A percentile compares a stretch with the other conserved stretches of the same genome.
These are phyloP conservation scores for Mormyrops boulengeri DNA, from an alignment of 2,797 vertebrate genomes.

Conservation along the genomic window DNA sequence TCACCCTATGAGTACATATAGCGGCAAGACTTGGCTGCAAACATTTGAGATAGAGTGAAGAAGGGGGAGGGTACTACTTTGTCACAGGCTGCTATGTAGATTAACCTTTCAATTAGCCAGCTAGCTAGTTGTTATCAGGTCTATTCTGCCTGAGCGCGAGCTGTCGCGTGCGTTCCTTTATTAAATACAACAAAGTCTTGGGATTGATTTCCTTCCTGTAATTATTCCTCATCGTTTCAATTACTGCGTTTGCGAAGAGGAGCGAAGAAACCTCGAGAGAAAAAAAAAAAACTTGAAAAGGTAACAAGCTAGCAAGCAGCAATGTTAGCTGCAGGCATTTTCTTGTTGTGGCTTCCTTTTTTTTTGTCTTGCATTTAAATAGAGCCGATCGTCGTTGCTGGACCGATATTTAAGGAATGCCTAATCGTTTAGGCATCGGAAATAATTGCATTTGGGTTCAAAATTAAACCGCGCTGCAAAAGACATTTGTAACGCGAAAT, in stretches of 20 bases:
- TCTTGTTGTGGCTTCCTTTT: slow-evolving; percentile 34
- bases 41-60: slow-evolving; percentile 64
- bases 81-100: slow-evolving; percentile 89
- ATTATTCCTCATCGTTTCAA: slow-evolving; percentile 54
- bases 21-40: slow-evolving; percentile 63
- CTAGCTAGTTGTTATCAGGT: slow-evolving; percentile 75
- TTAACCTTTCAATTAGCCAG: slow-evolving; percentile 88
- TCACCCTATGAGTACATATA: slow-evolving; percentile 56
- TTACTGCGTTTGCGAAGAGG: slow-evolving; percentile 54
- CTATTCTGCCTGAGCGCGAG: slow-evolving; percentile 70
- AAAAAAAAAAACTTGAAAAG: slow-evolving; percentile 61
- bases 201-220: slow-evolving; percentile 52
- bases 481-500: slow-evolving; percentile 6
- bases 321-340: slow-evolving; percentile 50
- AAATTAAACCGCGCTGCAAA: slow-evolving; percentile 23
- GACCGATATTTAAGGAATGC: slow-evolving; percentile 13
- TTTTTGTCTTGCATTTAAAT: slow-evolving; percentile 52
- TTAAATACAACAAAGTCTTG: slow-evolving; percentile 51
- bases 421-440: slow-evolving; percentile 15
- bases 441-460: slow-evolving; percentile 28
- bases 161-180: slow-evolving; percentile 60
- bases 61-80: slow-evolving; percentile 87
- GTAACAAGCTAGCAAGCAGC: slow-evolving; percentile 53
- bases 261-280: slow-evolving; percentile 46
- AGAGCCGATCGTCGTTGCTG: slow-evolving; percentile 39